Evolutionary conservation across 2,888 invertebrate species (phyloP).

Genomic region (Aphodius granarius): DNA sequence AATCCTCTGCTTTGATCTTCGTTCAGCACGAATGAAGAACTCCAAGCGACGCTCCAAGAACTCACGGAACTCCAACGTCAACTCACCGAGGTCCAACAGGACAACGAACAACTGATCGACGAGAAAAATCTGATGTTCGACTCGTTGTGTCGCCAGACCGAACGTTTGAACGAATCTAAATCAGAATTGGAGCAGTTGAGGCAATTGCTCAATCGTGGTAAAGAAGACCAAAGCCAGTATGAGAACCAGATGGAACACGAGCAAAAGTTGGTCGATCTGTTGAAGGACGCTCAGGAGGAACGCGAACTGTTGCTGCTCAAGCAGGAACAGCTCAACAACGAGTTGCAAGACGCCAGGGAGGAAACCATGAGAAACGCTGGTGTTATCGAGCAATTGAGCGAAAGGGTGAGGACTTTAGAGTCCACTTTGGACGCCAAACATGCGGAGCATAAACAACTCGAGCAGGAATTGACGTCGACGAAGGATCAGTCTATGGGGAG

Average conservation of each 20-base stretch:
- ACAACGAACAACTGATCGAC: constrained; percentile 84
- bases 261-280: constrained; percentile 79
- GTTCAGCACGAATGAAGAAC: constrained; percentile 82
- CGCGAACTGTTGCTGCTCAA: constrained; percentile 72
- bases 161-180: constrained; percentile 85
- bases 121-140: constrained; percentile 89
- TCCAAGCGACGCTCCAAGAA: constrained; percentile 93
- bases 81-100: constrained; percentile 81
- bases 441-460: constrained; percentile 73
- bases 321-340: constrained; percentile 76
- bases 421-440: constrained; percentile 73
- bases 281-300: constrained; percentile 83
- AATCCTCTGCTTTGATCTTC: constrained; percentile 7
- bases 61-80: constrained; percentile 87
- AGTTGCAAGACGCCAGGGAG: constrained; percentile 66
- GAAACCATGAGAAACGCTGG: constrained; percentile 61
- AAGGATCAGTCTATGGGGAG: constrained; percentile 75
- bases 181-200: constrained; percentile 84
- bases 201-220: constrained; percentile 72
- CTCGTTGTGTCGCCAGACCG: constrained; percentile 89
- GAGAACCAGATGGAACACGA: constrained; percentile 74
- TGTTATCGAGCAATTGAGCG: constrained; percentile 59
- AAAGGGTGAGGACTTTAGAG: constrained; percentile 72
- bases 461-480: constrained; percentile 70
- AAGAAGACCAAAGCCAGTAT: constrained; percentile 57